A percentile compares a stretch with the other conserved stretches of the same genome.
Evolutionary conservation across 1,140 invertebrate species (phyloP).

Genomic region (Galendromus occidentalis): DNA sequence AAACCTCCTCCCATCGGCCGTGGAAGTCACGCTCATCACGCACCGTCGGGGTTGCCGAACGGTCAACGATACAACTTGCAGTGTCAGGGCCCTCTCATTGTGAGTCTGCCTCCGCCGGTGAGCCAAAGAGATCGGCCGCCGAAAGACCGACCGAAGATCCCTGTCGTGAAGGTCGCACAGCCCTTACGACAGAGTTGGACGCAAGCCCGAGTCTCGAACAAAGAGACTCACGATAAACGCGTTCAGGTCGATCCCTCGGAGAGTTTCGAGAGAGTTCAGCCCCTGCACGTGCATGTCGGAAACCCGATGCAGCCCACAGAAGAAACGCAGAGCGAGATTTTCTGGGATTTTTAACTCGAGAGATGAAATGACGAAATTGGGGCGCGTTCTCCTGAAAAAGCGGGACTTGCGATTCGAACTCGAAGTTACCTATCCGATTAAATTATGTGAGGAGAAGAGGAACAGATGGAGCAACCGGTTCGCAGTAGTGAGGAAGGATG

Average conservation of each 20-base stretch:
- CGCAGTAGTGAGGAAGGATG: too few species aligned
- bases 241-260: neutral
- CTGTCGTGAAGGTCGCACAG: neutral
- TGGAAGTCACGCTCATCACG: neutral
- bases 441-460: too few species aligned
- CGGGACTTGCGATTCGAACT: too few species aligned
- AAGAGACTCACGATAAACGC: neutral
- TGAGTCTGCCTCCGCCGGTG: neutral
- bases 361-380: neutral
- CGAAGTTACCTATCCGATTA: too few species aligned
- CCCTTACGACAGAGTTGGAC: slow-evolving; percentile 3
- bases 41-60: neutral
- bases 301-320: neutral
- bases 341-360: neutral
- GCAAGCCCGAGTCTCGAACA: neutral
- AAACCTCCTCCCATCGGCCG: neutral
- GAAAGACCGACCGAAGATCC: neutral
- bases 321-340: slow-evolving; percentile 6
- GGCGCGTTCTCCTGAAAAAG: too few species aligned
- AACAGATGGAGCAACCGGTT: too few species aligned
- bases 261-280: neutral
- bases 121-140: neutral
- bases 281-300: neutral
- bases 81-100: neutral
- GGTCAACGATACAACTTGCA: neutral